Conservation (phyloP, 92 coral and sea anemone species). For the Bergia puertoricense region DNA sequence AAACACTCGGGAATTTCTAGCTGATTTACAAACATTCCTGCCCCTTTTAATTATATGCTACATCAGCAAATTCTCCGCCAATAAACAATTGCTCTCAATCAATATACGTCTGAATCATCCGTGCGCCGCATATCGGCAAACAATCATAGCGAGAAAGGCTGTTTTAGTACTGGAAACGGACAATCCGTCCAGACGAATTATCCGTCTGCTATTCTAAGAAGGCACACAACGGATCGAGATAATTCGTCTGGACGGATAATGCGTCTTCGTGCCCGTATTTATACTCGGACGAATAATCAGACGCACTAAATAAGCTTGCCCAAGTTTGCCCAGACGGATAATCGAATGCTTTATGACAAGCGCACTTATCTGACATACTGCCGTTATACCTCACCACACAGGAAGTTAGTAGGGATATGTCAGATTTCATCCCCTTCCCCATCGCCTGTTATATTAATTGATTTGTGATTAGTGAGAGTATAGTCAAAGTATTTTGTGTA, state of each 20-base stretch:
- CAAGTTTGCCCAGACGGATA: too few relatives aligned
- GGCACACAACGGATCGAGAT: too few relatives aligned
- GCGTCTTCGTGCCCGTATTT: too few relatives aligned
- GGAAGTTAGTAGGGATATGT: not conserved
- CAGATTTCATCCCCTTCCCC: not conserved
- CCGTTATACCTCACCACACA: not conserved
- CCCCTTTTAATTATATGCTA: not conserved
- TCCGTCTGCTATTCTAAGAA: too few relatives aligned
- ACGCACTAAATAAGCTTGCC: too few relatives aligned
- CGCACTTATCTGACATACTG: not conserved
- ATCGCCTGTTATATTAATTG: not conserved
- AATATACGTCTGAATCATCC: not conserved
- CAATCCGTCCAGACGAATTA: too few relatives aligned
- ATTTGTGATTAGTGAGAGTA: not conserved
- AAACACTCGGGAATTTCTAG: conserved; percentile 1
- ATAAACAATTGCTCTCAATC: not conserved
- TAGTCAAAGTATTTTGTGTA: too few relatives aligned
- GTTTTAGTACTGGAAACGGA: too few relatives aligned
- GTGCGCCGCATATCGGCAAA: not conserved
- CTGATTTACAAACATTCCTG: not conserved
- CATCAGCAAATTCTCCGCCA: not conserved
- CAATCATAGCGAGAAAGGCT: not conserved
- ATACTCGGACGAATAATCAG: too few relatives aligned
- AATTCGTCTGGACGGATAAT: too few relatives aligned
- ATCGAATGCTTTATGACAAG: too few relatives aligned